Percentiles rank a stretch among this genome's conserved stretches.
phyloP scores from a whole-genome alignment of 1,140 invertebrate species.

The Periplaneta americana region DNA sequence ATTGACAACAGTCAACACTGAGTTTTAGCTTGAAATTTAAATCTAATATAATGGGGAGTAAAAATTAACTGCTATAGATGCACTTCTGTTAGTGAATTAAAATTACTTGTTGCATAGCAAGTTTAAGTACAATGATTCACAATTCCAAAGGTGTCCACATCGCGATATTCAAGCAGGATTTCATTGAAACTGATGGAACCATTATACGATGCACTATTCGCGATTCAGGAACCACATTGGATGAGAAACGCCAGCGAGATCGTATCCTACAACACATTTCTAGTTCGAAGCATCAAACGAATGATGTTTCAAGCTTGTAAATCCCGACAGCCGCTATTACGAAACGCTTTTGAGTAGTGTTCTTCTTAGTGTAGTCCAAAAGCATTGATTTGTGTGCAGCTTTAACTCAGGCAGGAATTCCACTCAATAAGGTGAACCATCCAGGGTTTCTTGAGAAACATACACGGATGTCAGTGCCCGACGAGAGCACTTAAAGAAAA shows the following conservation, averaged over 20 bases:
- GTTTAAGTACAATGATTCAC: no score
- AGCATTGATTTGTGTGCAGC: neutral
- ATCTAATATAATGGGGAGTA: no score
- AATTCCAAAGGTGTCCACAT: no score
- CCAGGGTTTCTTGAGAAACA: neutral
- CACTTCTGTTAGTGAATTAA: no score
- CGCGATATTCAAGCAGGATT: no score
- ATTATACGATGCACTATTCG: neutral
- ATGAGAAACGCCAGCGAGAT: neutral
- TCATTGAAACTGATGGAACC: no score
- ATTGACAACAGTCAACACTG: no score
- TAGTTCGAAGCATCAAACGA: constrained; percentile 1
- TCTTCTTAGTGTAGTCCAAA: neutral
- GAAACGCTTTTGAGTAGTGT: neutral
- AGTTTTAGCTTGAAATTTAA: no score
- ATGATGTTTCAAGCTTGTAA: neutral
- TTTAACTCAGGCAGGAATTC: neutral
- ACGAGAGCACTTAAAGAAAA: neutral
- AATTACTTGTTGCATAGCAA: no score
- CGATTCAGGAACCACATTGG: neutral
- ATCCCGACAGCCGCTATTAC: neutral
- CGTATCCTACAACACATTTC: neutral
- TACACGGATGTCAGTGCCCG: neutral
- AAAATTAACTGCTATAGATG: no score
- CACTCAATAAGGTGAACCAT: neutral